phyloP scores from a whole-genome alignment of 2,888 invertebrate genomes.

The Criorhina ranunculi region DNA sequence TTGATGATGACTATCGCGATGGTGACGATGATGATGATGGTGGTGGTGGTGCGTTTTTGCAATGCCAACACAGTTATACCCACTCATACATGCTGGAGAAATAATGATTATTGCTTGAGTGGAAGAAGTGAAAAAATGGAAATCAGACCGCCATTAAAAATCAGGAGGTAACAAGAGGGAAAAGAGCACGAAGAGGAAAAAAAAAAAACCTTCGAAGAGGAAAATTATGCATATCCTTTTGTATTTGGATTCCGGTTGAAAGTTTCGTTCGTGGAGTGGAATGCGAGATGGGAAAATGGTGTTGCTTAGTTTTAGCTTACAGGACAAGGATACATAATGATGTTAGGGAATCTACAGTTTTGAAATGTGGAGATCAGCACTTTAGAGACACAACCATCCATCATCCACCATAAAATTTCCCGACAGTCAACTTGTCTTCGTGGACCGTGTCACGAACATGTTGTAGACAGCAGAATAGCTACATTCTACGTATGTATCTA shows the following conservation, averaged over 20 bases:
- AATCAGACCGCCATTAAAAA: conserved; percentile 77
- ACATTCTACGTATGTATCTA: too few relatives aligned
- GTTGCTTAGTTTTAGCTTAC: background rate
- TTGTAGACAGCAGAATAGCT: too few relatives aligned
- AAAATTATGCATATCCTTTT: conserved; percentile 66
- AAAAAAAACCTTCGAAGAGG: conserved; percentile 47
- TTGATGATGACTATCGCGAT: conserved; percentile 37
- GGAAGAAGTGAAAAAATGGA: conserved; percentile 72
- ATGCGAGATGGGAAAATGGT: background rate
- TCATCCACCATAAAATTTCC: too few relatives aligned
- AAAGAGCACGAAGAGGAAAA: conserved; percentile 51
- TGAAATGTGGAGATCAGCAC: background rate
- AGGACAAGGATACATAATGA: conserved; percentile 20
- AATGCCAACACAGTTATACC: conserved; percentile 12
- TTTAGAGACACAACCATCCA: too few relatives aligned
- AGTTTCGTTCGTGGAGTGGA: background rate
- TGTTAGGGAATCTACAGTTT: conserved; percentile 4
- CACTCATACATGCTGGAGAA: conserved; percentile 22
- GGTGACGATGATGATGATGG: conserved; percentile 12
- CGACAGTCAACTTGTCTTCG: too few relatives aligned
- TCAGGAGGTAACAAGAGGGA: conserved; percentile 64
- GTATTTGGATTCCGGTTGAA: conserved; percentile 35
- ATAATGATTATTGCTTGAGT: conserved; percentile 72
- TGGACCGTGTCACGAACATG: too few relatives aligned
- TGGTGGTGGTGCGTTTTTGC: conserved; percentile 52